Evolutionary conservation across 2,113 vertebrate species (phyloP).

Genomic region (Syngnathus typhle): DNA sequence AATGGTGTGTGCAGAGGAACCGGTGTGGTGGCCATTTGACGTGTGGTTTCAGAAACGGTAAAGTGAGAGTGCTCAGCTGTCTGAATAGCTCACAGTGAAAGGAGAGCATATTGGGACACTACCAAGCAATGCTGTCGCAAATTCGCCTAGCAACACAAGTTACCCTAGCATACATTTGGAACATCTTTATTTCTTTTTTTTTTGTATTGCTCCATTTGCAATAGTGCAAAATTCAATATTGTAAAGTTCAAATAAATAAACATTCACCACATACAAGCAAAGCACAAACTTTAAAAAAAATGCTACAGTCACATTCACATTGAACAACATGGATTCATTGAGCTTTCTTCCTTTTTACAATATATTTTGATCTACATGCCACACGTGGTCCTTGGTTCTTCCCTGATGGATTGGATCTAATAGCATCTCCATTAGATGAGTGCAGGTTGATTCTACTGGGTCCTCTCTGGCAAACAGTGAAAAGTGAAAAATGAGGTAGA

Average conservation of each 20-base stretch:
- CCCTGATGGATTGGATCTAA: conserved; percentile 13
- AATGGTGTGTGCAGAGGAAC: conserved; percentile 42
- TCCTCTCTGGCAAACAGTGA: conserved; percentile 11
- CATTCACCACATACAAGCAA: conserved; percentile 56
- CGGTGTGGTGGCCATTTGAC: conserved; percentile 58
- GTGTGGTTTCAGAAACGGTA: conserved; percentile 66
- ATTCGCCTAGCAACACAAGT: conserved; percentile 25
- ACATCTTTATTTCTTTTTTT: conserved; percentile 75
- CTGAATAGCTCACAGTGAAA: conserved; percentile 59
- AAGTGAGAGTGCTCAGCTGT: conserved; percentile 77
- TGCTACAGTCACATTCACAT: conserved; percentile 59
- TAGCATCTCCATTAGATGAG: conserved; percentile 31
- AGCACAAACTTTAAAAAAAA: conserved; percentile 43
- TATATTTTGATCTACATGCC: conserved; percentile 17
- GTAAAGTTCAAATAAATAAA: conserved; percentile 73
- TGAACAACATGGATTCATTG: conserved; percentile 53
- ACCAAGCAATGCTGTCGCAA: conserved; percentile 38
- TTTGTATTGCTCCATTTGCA: conserved; percentile 78
- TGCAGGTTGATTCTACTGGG: conserved; percentile 25
- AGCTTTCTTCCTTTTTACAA: conserved; percentile 44
- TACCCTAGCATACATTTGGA: conserved; percentile 45
- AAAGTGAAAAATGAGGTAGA: conserved; percentile 22
- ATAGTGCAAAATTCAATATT: conserved; percentile 80
- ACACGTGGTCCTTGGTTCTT: conserved; percentile 20
- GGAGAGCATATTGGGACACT: conserved; percentile 41